Conservation (phyloP, 2,797 vertebrate species). For the Silurus lanzhouensis region DNA sequence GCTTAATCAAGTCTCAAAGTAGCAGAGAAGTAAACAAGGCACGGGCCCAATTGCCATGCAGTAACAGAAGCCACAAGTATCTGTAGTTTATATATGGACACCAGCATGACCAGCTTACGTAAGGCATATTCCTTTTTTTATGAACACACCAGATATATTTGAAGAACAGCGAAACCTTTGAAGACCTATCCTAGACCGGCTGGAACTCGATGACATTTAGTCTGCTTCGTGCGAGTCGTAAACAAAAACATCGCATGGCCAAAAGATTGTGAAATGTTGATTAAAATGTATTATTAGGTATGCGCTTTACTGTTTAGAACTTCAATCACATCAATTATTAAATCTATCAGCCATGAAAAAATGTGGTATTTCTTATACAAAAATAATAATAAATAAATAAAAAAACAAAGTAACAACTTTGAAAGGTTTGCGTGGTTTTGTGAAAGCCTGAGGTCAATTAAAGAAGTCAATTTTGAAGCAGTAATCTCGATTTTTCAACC, state of each 20-base stretch:
- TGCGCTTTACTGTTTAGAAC: neutral
- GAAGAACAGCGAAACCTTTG: slow-evolving; percentile 14
- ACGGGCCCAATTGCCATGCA: slow-evolving; percentile 17
- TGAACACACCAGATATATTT: slow-evolving; percentile 29
- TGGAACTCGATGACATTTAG: neutral
- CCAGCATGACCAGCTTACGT: slow-evolving; percentile 46
- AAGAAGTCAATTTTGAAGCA: neutral
- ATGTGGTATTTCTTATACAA: neutral
- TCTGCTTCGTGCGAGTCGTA: neutral
- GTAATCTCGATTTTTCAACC: no score
- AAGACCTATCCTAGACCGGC: neutral
- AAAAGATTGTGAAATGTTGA: neutral
- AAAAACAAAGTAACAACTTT: neutral
- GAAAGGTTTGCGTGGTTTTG: neutral
- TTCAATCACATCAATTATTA: neutral
- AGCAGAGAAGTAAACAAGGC: slow-evolving; percentile 35
- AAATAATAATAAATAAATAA: neutral
- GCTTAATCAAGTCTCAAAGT: neutral
- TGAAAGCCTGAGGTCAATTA: neutral
- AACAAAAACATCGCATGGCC: neutral
- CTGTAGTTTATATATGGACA: slow-evolving; percentile 49
- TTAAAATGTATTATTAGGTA: neutral
- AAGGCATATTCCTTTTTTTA: slow-evolving; percentile 33
- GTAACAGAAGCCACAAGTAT: slow-evolving; percentile 41
- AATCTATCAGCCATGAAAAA: neutral